Percentiles rank a stretch among this genome's conserved stretches.
Evolutionary conservation across 2,113 vertebrate species (phyloP).

Genomic region (Uropsilus gracilis): DNA sequence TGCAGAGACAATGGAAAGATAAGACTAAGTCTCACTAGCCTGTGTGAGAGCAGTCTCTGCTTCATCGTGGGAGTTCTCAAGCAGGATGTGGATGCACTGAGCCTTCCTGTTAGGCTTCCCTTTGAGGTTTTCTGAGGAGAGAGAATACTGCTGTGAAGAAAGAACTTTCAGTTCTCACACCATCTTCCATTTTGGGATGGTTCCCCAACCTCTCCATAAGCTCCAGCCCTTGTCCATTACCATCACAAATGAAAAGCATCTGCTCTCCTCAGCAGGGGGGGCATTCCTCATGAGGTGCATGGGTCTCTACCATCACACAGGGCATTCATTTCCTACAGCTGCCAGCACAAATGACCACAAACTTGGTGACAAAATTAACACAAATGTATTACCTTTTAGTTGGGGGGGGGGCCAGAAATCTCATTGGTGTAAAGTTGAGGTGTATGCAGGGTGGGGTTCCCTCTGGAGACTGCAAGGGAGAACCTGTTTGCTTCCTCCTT

Average conservation of each 20-base stretch:
- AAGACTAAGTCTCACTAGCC: neutral
- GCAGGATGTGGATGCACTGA: neutral
- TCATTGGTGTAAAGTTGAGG: neutral
- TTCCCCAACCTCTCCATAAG: fast-evolving
- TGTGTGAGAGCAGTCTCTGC: neutral
- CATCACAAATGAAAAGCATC: neutral
- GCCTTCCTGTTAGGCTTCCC: fast-evolving
- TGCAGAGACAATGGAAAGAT: neutral
- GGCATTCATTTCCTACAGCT: neutral
- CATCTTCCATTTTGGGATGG: neutral
- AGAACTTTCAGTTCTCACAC: neutral
- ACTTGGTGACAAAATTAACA: neutral
- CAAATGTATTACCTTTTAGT: neutral
- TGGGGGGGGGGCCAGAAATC: neutral
- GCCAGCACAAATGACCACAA: neutral
- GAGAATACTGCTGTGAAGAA: neutral
- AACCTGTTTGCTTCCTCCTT: neutral
- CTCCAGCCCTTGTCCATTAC: neutral
- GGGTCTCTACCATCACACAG: neutral
- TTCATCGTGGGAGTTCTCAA: neutral
- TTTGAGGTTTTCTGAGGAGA: neutral
- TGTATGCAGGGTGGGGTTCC: neutral
- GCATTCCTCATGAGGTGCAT: too few relatives aligned
- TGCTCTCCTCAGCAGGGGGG: neutral
- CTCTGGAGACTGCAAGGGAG: neutral